Base-by-base conservation (phyloP, 2,888 invertebrate genomes). In the Cheilosia scutellata region DNA sequence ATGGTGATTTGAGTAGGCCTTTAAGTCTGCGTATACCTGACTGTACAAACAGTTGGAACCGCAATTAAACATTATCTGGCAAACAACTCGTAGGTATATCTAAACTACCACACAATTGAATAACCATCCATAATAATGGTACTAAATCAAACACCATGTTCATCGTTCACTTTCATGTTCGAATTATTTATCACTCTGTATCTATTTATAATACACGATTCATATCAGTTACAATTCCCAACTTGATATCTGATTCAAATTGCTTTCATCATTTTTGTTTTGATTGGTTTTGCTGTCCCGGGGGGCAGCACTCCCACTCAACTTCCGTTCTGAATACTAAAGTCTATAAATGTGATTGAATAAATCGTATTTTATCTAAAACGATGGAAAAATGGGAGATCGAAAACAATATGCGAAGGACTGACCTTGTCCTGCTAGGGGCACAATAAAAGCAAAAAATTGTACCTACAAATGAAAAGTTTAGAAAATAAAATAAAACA, bases 301-400 rank as follows among this genome's bases (percentile, higher is more conserved):
- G 9, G 16, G 72, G 20, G 55, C 44, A 7, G 6, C 40, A 5
- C 33, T 5, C 11, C 7, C 40, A 25, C 25, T 4, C 20, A 37
- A 47, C 20, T 16, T 47, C 47, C 16, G 47, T 51, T 11, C 1
- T 5, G n/a, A 42, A n/a, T 44, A 47, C 11, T n/a, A 9, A 33
- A 72, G 27, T 44, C 63, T 27, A 63, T 78, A 79, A 65, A 78
- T 78, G 42, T 55, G 63, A 71, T 63, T 78, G 40, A 63, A 71
- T 71, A 78, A 49, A 71, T 29, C 42, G 5, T 13, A 33, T 29
- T 63, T 57, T 40, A 58, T 63, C 31, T 4, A 47, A 62, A 29
- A 31, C 44, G 60, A 62, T 55, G 55, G n/a, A 25, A n/a, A n/a
- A 40, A 16, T 57, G 70, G 55, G 47, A 63, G 31, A 51, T 40